A percentile compares a stretch with the other conserved stretches of the same genome.
Conservation (phyloP, 2,797 vertebrate genomes). For the Okamejei kenojei region DNA sequence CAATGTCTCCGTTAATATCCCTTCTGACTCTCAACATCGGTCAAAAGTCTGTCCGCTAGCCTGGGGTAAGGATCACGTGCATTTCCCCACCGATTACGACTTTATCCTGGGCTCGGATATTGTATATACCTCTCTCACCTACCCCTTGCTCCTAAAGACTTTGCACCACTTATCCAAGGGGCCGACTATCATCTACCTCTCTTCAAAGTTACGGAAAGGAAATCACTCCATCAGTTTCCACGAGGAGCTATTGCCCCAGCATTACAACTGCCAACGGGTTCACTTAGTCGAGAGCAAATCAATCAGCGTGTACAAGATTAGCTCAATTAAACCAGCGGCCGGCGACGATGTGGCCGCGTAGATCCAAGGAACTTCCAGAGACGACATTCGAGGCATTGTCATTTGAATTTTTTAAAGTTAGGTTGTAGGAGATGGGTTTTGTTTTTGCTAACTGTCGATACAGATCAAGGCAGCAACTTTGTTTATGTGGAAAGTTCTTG, state of each 20-base stretch:
- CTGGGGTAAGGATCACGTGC: conserved; percentile 12
- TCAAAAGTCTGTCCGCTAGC: conserved; percentile 1
- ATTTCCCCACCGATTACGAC: not conserved
- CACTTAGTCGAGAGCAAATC: not conserved
- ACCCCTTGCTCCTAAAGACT: conserved; percentile 23
- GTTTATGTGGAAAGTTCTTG: not conserved
- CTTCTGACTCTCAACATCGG: not conserved
- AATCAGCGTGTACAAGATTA: conserved; percentile 8
- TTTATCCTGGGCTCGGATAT: conserved; percentile 31
- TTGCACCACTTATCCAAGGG: not conserved
- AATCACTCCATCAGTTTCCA: not conserved
- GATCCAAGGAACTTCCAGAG: not conserved
- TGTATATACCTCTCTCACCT: not conserved
- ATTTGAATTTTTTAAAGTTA: not conserved
- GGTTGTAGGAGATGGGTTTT: not conserved
- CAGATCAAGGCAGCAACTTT: not conserved
- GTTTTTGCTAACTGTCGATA: not conserved
- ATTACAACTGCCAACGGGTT: conserved; percentile 14
- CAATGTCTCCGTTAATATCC: conserved; percentile 22
- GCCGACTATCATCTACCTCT: conserved; percentile 10
- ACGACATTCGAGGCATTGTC: not conserved
- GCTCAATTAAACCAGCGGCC: not conserved
- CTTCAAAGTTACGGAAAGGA: not conserved
- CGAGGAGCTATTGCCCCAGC: not conserved
- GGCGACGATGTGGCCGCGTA: not conserved